Base-by-base conservation (phyloP, 2,888 invertebrate genomes). In the Thecophora atra region DNA sequence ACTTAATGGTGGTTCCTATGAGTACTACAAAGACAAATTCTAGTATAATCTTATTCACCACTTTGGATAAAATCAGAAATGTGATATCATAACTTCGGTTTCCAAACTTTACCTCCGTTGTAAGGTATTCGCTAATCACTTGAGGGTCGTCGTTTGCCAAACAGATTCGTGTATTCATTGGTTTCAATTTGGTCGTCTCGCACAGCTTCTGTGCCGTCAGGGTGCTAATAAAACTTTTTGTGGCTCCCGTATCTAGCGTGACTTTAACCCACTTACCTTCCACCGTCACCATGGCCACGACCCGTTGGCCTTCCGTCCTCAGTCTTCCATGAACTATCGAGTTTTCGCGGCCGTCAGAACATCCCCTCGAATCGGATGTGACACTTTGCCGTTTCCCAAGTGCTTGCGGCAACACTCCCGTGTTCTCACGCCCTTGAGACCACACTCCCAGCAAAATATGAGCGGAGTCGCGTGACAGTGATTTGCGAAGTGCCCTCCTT, bases 361-460 rank as follows among this genome's bases (percentile, higher is more conserved):
- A 44, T 13, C 44, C 44, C 44, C 44, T 44, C 44, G 44, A 13
- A 13, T 44, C 13, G 44, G 44, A 13, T 44, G 44, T 44, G 8
- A n/a, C 15, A 11, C 52, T 17, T 52, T 11, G n/a, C 52, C 52
- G 8, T 13, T 52, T 52, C 52, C 52, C 52, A n/a, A 8, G 5
- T 7, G n/a, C n/a, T 52, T 8, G 5, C n/a, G n/a, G 52, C 52
- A 52, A 52, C 52, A 52, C n/a, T 52, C 52, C n/a, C 5, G 8
- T 5, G 52, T 52, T 52, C 52, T 52, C 5, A 17, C 5, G 11
- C 52, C 52, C 52, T 52, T 52, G 52, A 11, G 52, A n/a, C 52
- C 52, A 17, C 52, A 52, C 15, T 52, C 52, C 52, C 52, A 52
- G n/a, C n/a, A 52, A 52, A 52, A 52, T 52, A 52, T 52, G 11